Percentiles rank a stretch among this genome's conserved stretches.
Evolutionary conservation across 2,113 vertebrate species (phyloP).

Genomic region (Etia nguti): DNA sequence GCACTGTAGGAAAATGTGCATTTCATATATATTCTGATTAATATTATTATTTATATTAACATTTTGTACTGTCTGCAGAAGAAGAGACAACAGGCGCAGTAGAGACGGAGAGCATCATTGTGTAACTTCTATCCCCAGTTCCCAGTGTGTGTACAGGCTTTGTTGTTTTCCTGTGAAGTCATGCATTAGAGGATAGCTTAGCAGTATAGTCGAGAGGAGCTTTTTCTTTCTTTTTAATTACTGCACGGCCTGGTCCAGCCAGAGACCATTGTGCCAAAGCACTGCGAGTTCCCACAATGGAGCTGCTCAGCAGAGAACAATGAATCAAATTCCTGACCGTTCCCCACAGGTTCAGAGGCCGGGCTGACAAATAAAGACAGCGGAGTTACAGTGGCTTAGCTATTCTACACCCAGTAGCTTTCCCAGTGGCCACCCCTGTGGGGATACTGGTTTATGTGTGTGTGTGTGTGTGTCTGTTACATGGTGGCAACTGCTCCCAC

Average conservation of each 20-base stretch:
- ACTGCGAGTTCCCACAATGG: conserved; percentile 71
- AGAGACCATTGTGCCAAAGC: conserved; percentile 61
- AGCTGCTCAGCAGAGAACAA: conserved; percentile 68
- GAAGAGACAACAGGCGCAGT: neutral
- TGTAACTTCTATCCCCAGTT: conserved; percentile 25
- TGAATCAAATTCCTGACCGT: conserved; percentile 66
- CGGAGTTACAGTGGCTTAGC: conserved; percentile 67
- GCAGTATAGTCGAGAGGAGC: conserved; percentile 37
- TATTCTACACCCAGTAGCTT: conserved; percentile 61
- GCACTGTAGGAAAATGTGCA: neutral
- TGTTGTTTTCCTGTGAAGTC: conserved; percentile 69
- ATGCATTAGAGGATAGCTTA: conserved; percentile 65
- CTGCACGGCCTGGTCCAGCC: conserved; percentile 45
- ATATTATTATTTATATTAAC: neutral
- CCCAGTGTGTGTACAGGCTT: conserved; percentile 43
- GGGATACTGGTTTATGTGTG: conserved; percentile 45
- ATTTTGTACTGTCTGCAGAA: neutral
- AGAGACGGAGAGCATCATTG: conserved; percentile 25
- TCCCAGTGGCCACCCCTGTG: conserved; percentile 57
- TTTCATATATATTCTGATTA: neutral
- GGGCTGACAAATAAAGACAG: conserved; percentile 51
- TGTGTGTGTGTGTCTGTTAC: neutral
- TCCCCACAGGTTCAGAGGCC: conserved; percentile 65
- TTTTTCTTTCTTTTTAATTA: conserved; percentile 67
- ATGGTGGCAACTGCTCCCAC: conserved; percentile 52